A percentile compares a stretch with the other conserved stretches of the same genome.
Evolutionary conservation across 92 coral and sea anemone species (phyloP).

Genomic region (Zoanthus sansibaricus): DNA sequence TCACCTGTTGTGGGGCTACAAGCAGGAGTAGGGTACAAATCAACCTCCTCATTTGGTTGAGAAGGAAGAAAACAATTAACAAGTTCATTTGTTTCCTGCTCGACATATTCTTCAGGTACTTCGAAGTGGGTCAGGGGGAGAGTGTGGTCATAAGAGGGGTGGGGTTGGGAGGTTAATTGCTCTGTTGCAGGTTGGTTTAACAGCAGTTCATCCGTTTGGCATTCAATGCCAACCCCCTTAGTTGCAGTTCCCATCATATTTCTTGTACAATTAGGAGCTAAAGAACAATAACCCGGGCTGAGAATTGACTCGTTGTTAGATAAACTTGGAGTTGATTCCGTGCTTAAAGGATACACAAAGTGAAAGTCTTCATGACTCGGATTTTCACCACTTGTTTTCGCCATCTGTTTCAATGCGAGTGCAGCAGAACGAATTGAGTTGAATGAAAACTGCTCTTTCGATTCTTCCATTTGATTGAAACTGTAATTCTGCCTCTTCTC

Average conservation of each 20-base stretch:
- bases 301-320: neutral
- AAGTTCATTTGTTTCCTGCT: neutral
- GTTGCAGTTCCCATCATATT: neutral
- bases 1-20: neutral
- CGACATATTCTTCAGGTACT: neutral
- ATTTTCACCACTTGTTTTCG: neutral
- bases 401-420: slow-evolving; percentile 11
- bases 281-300: neutral
- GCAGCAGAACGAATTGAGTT: slow-evolving; percentile 5
- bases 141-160: neutral
- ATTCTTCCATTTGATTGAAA: neutral
- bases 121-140: slow-evolving; percentile 8
- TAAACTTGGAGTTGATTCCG: neutral
- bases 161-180: neutral
- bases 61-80: neutral
- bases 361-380: neutral
- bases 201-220: neutral
- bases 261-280: neutral
- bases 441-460: neutral
- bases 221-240: neutral
- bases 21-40: neutral
- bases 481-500: neutral
- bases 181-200: neutral
- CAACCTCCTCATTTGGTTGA: neutral
- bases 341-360: neutral